A percentile compares a stretch with the other conserved stretches of the same genome.
Conservation (phyloP, 2,888 invertebrate species). For the Polydrusus cervinus region DNA sequence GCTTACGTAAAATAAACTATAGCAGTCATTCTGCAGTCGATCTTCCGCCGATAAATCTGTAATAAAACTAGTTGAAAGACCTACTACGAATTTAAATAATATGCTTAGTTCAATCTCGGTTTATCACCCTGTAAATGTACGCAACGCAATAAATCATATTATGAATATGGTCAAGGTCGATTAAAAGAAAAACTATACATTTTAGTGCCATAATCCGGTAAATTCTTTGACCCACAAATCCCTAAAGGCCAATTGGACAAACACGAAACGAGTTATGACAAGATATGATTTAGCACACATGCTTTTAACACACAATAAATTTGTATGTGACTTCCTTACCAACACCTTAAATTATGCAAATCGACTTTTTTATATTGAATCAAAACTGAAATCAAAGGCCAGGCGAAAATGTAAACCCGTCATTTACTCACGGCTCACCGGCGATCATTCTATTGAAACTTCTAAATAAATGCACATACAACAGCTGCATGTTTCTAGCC, state of each 20-base stretch:
- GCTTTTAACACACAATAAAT: slow-evolving; percentile 12
- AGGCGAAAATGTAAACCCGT: slow-evolving; percentile 14
- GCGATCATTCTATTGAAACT: slow-evolving; percentile 21
- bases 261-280: slow-evolving; percentile 46
- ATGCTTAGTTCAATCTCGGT: too few species aligned
- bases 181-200: too few species aligned
- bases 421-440: slow-evolving; percentile 15
- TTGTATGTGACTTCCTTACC: slow-evolving; percentile 26
- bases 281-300: slow-evolving; percentile 48
- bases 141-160: too few species aligned
- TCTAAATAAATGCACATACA: background rate
- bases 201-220: slow-evolving; percentile 22
- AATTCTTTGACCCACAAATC: slow-evolving; percentile 36
- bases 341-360: slow-evolving; percentile 38
- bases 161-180: too few species aligned
- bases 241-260: slow-evolving; percentile 18
- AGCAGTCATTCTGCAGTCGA: too few species aligned
- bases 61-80: too few species aligned
- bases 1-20: too few species aligned
- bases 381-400: slow-evolving; percentile 19
- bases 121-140: too few species aligned
- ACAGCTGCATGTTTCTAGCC: slow-evolving; percentile 3
- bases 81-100: too few species aligned
- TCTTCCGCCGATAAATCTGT: too few species aligned
- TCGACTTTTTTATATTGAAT: slow-evolving; percentile 23